phyloP scores from a whole-genome alignment of 2,888 invertebrate genomes.

The Antitype chi region DNA sequence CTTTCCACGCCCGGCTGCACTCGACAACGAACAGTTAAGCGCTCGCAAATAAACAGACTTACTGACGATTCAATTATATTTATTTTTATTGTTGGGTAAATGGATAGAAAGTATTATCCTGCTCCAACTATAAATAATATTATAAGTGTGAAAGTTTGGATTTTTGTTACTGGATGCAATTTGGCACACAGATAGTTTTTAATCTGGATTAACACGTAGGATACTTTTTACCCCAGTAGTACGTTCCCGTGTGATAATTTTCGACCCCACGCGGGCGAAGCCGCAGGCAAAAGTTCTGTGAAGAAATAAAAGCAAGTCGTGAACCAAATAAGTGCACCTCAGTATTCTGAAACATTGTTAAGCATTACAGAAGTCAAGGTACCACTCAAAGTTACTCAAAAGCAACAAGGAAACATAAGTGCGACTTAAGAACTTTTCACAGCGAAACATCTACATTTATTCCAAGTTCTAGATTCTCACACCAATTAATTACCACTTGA shows the following conservation, averaged over 20 bases:
- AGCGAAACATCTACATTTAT: constrained; percentile 54
- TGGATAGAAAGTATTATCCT: not conserved
- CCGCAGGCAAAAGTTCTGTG: not conserved
- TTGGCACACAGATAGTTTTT: too few species aligned
- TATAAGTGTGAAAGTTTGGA: too few species aligned
- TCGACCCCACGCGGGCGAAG: too few species aligned
- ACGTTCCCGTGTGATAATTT: too few species aligned
- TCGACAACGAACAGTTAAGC: constrained; percentile 41
- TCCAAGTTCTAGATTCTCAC: constrained; percentile 48
- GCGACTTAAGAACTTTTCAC: constrained; percentile 15
- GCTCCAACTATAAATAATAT: too few species aligned
- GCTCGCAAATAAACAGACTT: constrained; percentile 60
- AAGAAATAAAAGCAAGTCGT: not conserved
- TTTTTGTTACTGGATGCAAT: too few species aligned
- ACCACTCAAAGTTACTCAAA: constrained; percentile 11
- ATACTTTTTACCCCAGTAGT: too few species aligned
- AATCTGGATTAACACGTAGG: too few species aligned
- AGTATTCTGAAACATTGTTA: not conserved
- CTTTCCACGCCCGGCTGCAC: constrained; percentile 46
- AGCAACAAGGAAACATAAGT: constrained; percentile 15
- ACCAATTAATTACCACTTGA: constrained; percentile 64
- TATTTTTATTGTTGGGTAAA: constrained; percentile 19
- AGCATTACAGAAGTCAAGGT: constrained; percentile 9
- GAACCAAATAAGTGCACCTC: not conserved
- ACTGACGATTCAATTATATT: constrained; percentile 48